Evolutionary conservation across 2,113 vertebrate species (phyloP), one percentile per base, ranked within the genome.

Genomic region (Atlantisia rogersi): DNA sequence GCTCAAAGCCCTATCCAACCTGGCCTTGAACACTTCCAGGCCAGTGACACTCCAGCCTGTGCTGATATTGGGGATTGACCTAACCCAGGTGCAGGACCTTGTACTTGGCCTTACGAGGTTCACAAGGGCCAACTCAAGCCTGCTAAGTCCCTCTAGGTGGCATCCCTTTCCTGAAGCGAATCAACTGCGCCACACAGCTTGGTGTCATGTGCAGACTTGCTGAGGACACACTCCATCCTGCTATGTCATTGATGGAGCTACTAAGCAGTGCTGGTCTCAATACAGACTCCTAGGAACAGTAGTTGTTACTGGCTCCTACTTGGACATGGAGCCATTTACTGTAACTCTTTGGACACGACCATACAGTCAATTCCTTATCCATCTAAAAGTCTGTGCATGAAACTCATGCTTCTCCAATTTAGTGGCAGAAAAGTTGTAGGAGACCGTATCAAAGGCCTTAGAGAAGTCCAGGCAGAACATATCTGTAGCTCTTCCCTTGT

Each of bases 121-220:
- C 0, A 0, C 48, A 70, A 6, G 12, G 31, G 6, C 11, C 21
- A 2, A 28, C 5, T 84, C 65, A 71, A 64, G 40, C 9, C 58
- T 50, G 50, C 6, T 2, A 56, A 26, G 35, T 64, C 14, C 11
- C 15, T 64, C 42, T 77, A 35, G 50, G 37, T 71, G 73, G 7
- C 17, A 37, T 58, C 4, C 14, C 19, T 67, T 65, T 29, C 25
- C 53, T 48, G 37, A 82, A 68, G 32, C 0, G 1, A 44, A 53
- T 39, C 26, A 53, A 15, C 21, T 52, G 14, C 32, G 60, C 6
- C 25, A 55, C 12, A 67, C 44, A 53, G 3, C n/a, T 46, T 67
- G 8, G 24, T 59, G 44, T 59, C 10, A 59, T 59, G 31, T 79
- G 28, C 15, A 85, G 39, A 74, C 24, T 40, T 55, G 40, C 28